phyloP scores from a whole-genome alignment of 2,888 invertebrate genomes.

The Parnassius orleans region DNA sequence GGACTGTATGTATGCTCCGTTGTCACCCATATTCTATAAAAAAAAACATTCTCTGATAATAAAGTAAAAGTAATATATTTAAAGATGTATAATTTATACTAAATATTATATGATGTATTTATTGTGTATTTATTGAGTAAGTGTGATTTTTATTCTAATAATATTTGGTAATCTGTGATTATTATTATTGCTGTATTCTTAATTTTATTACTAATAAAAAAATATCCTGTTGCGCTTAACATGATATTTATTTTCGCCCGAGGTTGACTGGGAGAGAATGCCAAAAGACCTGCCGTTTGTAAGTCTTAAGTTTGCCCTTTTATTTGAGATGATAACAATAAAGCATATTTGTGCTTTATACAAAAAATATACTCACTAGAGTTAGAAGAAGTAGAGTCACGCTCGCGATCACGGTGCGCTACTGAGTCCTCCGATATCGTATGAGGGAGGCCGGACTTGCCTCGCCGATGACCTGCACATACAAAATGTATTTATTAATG shows the following conservation, averaged over 20 bases:
- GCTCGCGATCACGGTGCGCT: conserved; percentile 42
- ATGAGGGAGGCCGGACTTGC: conserved; percentile 57
- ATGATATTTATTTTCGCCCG: too few relatives aligned
- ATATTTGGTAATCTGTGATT: not conserved
- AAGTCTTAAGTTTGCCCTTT: too few relatives aligned
- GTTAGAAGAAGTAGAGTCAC: conserved; percentile 54
- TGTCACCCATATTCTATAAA: too few relatives aligned
- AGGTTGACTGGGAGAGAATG: too few relatives aligned
- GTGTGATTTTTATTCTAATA: not conserved
- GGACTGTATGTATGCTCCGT: too few relatives aligned
- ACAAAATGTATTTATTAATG: not conserved
- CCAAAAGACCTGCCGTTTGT: too few relatives aligned
- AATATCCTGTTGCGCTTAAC: not conserved
- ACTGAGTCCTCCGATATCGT: conserved; percentile 66
- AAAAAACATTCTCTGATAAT: too few relatives aligned
- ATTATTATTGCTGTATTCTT: too few relatives aligned
- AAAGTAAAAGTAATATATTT: too few relatives aligned
- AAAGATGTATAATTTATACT: too few relatives aligned
- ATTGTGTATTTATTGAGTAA: not conserved
- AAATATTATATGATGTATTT: not conserved
- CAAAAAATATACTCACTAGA: conserved; percentile 49
- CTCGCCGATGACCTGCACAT: conserved; percentile 52
- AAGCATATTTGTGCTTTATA: not conserved
- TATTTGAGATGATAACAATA: not conserved
- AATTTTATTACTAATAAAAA: not conserved